Evolutionary conservation across 2,113 vertebrate genomes (phyloP), one percentile per base, ranked within the genome.

Genomic region (Eubucco bourcierii): DNA sequence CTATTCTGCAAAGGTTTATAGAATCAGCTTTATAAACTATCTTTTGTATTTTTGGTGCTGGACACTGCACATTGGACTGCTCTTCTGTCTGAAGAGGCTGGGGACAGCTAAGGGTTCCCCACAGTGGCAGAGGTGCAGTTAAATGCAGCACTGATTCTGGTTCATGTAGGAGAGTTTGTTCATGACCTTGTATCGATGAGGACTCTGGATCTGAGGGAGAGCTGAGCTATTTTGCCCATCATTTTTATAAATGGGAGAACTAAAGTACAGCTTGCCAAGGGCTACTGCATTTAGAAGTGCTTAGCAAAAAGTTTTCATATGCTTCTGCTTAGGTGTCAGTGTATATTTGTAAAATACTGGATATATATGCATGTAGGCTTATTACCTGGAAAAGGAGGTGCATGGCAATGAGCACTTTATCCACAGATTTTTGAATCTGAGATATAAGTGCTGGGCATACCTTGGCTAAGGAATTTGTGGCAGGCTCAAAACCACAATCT

Each of bases 381-480:
- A 12, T 14, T 89, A 44, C 34, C n/a, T 66, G 23, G 46, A 76
- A 59, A 67, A 78, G 15, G 37, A 60, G 17, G 8, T 76, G 14
- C 17, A 31, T 13, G 29, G 23, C 17, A 73, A 25, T 44, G 82
- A 76, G n/a, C 1, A 39, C 53, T 93, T 87, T 53, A 61, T 70
- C 31, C 11, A 12, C 5, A 73, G 39, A 7, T 81, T 90, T 90
- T 82, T 85, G 75, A 82, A 80, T 24, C 25, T 73, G 15, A 2
- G 2, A 3, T 39, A 24, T 20, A 73, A 76, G 6, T 0, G 0
- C 19, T 67, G 19, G 27, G 29, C 60, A 15, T 41, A 39, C 37
- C 27, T 50, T 33, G 16, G 55, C 31, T 34, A 64, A 34, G 12
- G 14, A 55, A 63, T 19, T 11, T n/a, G 18, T n/a, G 25, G 8